Conservation (phyloP, 2,113 vertebrate genomes). For the Mormyrus iriodes region DNA sequence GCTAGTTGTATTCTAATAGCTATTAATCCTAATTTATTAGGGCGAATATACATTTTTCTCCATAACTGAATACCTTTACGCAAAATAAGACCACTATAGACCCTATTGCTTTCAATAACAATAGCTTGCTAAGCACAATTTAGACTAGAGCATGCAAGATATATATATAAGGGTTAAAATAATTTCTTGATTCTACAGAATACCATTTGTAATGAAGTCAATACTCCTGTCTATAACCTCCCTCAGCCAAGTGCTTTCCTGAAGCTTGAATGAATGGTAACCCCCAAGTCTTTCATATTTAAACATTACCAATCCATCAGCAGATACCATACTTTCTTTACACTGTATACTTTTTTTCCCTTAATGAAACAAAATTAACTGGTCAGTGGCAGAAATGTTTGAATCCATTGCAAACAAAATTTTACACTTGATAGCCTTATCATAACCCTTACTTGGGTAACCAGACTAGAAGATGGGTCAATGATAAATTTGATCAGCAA, state of each 20-base stretch:
- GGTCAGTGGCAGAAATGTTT: neutral
- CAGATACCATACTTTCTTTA: neutral
- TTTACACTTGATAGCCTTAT: neutral
- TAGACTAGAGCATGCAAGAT: slow-evolving; percentile 27
- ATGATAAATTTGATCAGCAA: neutral
- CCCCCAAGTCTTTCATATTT: neutral
- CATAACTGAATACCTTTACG: slow-evolving; percentile 14
- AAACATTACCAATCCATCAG: neutral
- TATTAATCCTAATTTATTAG: neutral
- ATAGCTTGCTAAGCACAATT: slow-evolving; percentile 14
- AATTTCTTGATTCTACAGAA: neutral
- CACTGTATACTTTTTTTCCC: neutral
- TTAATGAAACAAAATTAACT: neutral
- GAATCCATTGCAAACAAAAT: neutral
- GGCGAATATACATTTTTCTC: slow-evolving; percentile 24
- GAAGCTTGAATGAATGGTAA: neutral
- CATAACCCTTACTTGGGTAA: neutral
- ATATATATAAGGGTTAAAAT: neutral
- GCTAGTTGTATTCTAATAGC: neutral
- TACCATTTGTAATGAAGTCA: neutral
- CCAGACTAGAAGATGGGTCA: neutral
- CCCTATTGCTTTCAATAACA: slow-evolving; percentile 38
- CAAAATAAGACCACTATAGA: slow-evolving; percentile 10
- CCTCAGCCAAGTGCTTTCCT: neutral
- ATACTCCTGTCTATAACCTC: neutral